phyloP scores from a whole-genome alignment of 2,113 vertebrate species.

The Recurvirostra avosetta region DNA sequence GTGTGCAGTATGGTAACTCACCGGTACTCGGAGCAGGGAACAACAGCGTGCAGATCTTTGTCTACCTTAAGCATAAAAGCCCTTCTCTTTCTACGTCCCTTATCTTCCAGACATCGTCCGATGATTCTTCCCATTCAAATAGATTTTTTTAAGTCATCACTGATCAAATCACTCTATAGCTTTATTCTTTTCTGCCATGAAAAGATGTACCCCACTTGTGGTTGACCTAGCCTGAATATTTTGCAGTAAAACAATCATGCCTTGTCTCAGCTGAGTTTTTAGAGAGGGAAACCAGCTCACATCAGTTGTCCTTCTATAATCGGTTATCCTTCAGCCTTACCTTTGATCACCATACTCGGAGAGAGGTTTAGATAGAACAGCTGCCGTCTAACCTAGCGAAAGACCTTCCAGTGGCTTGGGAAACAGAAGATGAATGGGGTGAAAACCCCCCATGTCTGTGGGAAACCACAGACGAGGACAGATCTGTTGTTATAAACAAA shows the following conservation, averaged over 20 bases:
- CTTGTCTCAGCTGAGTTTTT: background rate
- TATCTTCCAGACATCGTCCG: background rate
- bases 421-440: slow-evolving; percentile 7
- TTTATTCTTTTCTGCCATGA: background rate
- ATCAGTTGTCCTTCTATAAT: background rate
- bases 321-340: background rate
- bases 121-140: background rate
- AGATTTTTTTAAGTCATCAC: background rate
- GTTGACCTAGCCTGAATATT: background rate
- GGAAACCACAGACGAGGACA: slow-evolving; percentile 22
- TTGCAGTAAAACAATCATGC: background rate
- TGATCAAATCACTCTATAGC: background rate
- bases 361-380: background rate
- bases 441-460: background rate
- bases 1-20: background rate
- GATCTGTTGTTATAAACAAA: slow-evolving; percentile 11
- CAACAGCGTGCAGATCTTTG: background rate
- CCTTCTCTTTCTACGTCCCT: background rate
- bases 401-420: background rate
- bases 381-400: background rate
- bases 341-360: background rate
- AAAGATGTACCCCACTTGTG: background rate
- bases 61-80: background rate
- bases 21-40: background rate
- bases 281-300: background rate